Evolutionary conservation across 2,113 vertebrate genomes (phyloP).

Genomic region (Malurus alboscapulatus): DNA sequence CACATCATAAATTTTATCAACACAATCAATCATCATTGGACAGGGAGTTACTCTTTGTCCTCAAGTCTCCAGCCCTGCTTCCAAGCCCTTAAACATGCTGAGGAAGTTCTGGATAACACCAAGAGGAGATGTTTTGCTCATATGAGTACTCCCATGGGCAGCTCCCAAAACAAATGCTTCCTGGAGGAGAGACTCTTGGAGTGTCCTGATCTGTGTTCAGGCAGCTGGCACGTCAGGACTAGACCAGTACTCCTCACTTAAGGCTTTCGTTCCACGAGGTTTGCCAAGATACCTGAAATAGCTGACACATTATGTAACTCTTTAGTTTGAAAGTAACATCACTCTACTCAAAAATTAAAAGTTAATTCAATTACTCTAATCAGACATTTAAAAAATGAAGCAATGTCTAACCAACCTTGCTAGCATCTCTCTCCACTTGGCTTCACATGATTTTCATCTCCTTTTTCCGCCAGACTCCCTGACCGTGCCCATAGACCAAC

Average conservation of each 20-base stretch:
- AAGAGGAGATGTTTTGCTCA: background rate
- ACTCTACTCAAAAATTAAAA: background rate
- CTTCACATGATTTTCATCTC: background rate
- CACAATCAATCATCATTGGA: background rate
- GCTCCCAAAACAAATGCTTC: background rate
- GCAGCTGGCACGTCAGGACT: background rate
- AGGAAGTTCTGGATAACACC: background rate
- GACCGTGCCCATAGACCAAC: background rate
- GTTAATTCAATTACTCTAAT: background rate
- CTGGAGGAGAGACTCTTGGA: background rate
- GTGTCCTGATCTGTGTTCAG: background rate
- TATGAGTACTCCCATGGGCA: background rate
- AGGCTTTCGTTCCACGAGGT: background rate
- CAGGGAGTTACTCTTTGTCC: background rate
- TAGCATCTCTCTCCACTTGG: background rate
- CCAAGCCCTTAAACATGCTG: background rate
- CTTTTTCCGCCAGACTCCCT: background rate
- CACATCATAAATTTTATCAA: background rate
- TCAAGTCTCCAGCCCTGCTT: background rate
- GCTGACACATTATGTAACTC: background rate
- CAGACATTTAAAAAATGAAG: background rate
- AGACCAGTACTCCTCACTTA: background rate
- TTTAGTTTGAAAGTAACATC: background rate
- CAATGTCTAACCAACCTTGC: rapidly evolving
- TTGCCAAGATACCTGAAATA: background rate